Base-by-base conservation (phyloP, 2,113 vertebrate species). In the Scatophagus argus region DNA sequence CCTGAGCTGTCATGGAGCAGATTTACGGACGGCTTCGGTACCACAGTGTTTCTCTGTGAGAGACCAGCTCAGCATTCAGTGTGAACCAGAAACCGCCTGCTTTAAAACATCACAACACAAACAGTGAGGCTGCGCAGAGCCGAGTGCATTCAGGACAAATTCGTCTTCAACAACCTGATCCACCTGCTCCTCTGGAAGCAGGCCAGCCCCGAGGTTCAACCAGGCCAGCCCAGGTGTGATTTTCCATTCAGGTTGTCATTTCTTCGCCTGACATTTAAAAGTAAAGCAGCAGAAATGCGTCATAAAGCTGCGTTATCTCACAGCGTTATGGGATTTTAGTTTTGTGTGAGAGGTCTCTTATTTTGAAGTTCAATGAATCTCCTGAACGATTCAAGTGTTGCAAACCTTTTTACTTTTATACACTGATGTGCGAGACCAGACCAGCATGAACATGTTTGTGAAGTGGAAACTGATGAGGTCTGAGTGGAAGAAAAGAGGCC, bases 331-430 rank as follows among this genome's bases (percentile, higher is more conserved):
- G 47, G n/a, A n/a, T n/a, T n/a, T 64, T 41, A 23, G 11, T 14
- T 56, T 34, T 19, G 70, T 32, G 52, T 1, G n/a, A 55, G 56
- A 23, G 36, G 41, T 61, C 39, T n/a, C 55, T 69, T 8, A 39
- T 66, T 68, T 29, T 52, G 23, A 72, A 3, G 49, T 27, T 17
- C 21, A 3, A 58, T 36, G 52, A 70, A 60, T 5, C 14, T 10
- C 14, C 8, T 59, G 68, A 59, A 41, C 56, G 43, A 32, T 32
- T 16, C 8, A 39, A 29, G 17, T 32, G 34, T n/a, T 46, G 66
- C 29, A 27, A 69, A 60, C 25, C 36, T 86, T 84, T 80, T 61
- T 72, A 85, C n/a, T 89, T 81, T 81, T 81, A 79, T 76, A 83
- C 38, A 5, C 21, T 23, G 62, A 60, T 1, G 39, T 32, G 44